Conservation (phyloP, 1,140 invertebrate species). For the Pachyrhynchus sulphureomaculatus region DNA sequence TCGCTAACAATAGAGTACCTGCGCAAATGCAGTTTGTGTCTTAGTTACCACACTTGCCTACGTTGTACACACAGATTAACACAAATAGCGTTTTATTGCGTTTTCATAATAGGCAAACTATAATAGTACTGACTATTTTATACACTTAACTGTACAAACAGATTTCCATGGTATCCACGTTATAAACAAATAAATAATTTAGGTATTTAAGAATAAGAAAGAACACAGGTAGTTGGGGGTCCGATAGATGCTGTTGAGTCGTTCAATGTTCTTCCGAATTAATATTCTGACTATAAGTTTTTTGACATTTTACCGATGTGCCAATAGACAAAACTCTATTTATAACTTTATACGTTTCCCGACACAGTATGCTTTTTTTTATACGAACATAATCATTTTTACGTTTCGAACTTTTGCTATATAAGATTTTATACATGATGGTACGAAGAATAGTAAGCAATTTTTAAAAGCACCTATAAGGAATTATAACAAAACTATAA, state of each 20-base stretch:
- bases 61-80: background rate
- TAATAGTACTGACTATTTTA: background rate
- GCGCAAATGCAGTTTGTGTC: slow-evolving; percentile 38
- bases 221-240: background rate
- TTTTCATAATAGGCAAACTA: background rate
- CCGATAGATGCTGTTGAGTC: too few species aligned
- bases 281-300: slow-evolving; percentile 7
- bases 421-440: slow-evolving; percentile 4
- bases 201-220: background rate
- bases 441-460: background rate
- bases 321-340: slow-evolving; percentile 32
- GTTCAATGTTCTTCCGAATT: slow-evolving; percentile 14
- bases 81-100: background rate
- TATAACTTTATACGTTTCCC: background rate
- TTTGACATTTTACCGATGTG: slow-evolving; percentile 31
- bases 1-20: slow-evolving; percentile 41
- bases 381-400: slow-evolving; percentile 3
- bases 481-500: background rate
- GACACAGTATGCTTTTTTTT: background rate
- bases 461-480: background rate
- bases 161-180: background rate
- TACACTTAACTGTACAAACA: slow-evolving; percentile 6
- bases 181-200: background rate
- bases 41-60: slow-evolving; percentile 44
- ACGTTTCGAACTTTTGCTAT: slow-evolving; percentile 3